Conservation (phyloP, 2,113 vertebrate genomes). For the Chamaetylas fuelleborni region DNA sequence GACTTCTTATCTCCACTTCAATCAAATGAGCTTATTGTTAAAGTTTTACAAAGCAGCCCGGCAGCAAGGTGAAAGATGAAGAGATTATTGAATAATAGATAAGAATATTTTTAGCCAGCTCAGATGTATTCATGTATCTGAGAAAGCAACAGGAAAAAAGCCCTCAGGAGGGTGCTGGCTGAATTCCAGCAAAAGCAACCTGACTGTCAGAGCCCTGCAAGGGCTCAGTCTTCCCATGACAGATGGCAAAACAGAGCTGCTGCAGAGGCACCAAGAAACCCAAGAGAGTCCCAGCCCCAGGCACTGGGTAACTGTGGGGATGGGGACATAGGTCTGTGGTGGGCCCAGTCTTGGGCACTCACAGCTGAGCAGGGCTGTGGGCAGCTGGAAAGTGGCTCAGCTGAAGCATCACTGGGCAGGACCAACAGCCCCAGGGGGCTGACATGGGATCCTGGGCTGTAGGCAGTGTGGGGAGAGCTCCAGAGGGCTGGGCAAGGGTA, state of each 20-base stretch:
- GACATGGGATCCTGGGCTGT: neutral
- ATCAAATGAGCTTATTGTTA: constrained; percentile 42
- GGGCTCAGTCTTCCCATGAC: fast-evolving
- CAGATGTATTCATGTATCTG: neutral
- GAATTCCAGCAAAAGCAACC: neutral
- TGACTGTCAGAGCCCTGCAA: fast-evolving
- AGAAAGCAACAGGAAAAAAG: neutral
- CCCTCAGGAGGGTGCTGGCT: neutral
- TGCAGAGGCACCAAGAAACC: fast-evolving
- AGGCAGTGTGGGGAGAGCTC: neutral
- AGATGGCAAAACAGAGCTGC: neutral
- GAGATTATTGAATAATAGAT: constrained; percentile 53
- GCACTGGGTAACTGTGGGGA: neutral
- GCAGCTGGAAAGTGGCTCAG: neutral
- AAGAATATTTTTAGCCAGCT: constrained; percentile 50
- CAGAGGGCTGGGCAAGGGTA: neutral
- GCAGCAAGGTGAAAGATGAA: constrained; percentile 56
- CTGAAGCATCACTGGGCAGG: neutral
- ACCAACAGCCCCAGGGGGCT: neutral
- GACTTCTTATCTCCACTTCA: constrained; percentile 40
- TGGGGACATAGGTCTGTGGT: neutral
- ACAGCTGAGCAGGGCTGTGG: neutral
- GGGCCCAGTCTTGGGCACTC: neutral
- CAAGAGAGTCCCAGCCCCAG: neutral
- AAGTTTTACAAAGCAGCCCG: constrained; percentile 46